These are phyloP conservation scores for Chionoecetes opilio DNA, from an alignment of 1,140 invertebrate species.

Conservation along the genomic window DNA sequence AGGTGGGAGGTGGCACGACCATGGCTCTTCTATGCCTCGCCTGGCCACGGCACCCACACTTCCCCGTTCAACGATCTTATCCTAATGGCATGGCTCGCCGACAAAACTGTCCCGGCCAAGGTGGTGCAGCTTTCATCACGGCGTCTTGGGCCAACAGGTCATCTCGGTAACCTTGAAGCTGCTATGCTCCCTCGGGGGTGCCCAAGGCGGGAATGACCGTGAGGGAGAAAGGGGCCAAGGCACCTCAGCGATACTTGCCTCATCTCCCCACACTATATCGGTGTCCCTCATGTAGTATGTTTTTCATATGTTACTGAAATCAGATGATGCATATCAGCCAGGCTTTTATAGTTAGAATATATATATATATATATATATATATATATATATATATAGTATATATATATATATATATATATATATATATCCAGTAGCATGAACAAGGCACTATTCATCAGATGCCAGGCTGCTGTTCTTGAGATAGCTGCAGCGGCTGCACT, in stretches of 20 bases:
- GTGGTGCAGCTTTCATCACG: constrained; percentile 43
- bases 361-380: neutral
- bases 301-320: neutral
- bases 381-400: constrained; percentile 32
- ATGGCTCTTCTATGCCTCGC: constrained; percentile 28
- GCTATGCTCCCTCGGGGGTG: neutral
- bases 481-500: neutral
- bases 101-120: constrained; percentile 47
- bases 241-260: constrained; percentile 4
- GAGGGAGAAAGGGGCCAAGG: neutral
- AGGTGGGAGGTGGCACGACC: constrained; percentile 70
- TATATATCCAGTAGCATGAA: too few relatives aligned
- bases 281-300: neutral
- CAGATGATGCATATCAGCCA: neutral
- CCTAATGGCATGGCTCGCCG: constrained; percentile 54
- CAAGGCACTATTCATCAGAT: neutral
- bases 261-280: constrained; percentile 41
- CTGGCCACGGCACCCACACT: constrained; percentile 33
- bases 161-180: constrained; percentile 27
- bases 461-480: neutral
- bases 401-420: constrained; percentile 32
- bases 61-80: constrained; percentile 45
- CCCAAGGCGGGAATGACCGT: neutral
- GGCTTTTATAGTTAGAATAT: neutral
- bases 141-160: constrained; percentile 46